A percentile compares a stretch with the other conserved stretches of the same genome.
Conservation (phyloP, 2,797 vertebrate species). For the Allobates femoralis region DNA sequence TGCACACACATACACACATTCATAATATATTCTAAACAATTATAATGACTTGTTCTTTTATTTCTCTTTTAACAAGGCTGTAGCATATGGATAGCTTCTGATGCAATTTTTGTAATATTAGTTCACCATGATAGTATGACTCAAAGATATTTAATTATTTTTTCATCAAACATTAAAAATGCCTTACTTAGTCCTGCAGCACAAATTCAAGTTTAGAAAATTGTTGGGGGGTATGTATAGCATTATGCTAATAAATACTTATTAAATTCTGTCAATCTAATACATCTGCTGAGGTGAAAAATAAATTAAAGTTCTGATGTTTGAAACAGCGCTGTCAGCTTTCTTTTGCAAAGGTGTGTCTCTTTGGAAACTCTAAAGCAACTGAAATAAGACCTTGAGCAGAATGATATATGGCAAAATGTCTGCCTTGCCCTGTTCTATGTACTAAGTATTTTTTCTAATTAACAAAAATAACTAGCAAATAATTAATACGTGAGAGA, state of each 20-base stretch:
- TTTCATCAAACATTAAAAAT: background rate
- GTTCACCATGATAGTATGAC: background rate
- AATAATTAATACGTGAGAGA: background rate
- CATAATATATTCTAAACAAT: no score
- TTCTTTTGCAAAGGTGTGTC: slow-evolving; percentile 14
- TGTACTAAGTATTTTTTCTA: no score
- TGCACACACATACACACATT: no score
- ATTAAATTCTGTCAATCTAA: slow-evolving; percentile 46
- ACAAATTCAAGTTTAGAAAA: background rate
- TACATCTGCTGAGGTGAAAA: slow-evolving; percentile 12
- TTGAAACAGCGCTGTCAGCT: slow-evolving; percentile 19
- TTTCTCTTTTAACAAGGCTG: no score
- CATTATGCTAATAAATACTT: slow-evolving; percentile 34
- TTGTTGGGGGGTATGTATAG: slow-evolving; percentile 13
- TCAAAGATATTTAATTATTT: background rate
- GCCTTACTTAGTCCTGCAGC: slow-evolving; percentile 17
- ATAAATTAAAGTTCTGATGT: background rate
- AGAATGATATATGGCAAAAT: background rate
- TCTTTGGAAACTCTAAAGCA: background rate
- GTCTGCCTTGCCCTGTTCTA: background rate
- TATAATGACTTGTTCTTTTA: no score
- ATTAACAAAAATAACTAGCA: background rate
- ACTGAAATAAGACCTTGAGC: background rate
- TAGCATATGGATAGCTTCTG: background rate
- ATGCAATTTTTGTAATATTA: background rate